Conservation (phyloP, 2,888 invertebrate genomes). For the Aspidapion aeneum region DNA sequence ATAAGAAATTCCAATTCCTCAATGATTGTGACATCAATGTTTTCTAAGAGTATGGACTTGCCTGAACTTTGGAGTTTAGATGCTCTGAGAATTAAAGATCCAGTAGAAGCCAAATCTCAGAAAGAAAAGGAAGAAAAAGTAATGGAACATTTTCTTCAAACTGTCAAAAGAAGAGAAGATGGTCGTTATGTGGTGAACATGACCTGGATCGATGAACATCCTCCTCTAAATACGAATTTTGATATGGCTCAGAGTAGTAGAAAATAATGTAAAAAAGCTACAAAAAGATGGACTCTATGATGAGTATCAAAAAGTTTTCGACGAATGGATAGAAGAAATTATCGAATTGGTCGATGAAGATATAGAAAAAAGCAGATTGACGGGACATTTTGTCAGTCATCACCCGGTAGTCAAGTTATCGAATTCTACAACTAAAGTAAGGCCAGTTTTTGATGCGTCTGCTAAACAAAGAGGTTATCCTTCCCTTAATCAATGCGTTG, state of each 20-base stretch:
- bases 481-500: slow-evolving; percentile 30
- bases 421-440: slow-evolving; percentile 26
- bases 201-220: slow-evolving; percentile 21
- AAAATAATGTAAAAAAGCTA: slow-evolving; percentile 9
- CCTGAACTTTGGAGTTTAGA: slow-evolving; percentile 8
- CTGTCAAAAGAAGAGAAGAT: slow-evolving; percentile 9
- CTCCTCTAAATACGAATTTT: slow-evolving; percentile 17
- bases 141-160: slow-evolving; percentile 21
- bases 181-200: slow-evolving; percentile 24
- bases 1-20: too few relatives aligned
- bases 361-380: too few relatives aligned
- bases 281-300: neutral
- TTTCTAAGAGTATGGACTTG: too few relatives aligned
- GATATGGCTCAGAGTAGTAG: slow-evolving; percentile 17
- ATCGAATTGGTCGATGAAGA: slow-evolving; percentile 18
- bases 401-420: slow-evolving; percentile 9
- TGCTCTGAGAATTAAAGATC: slow-evolving; percentile 10
- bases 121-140: slow-evolving; percentile 10
- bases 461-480: slow-evolving; percentile 25
- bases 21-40: too few relatives aligned
- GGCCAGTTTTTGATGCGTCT: slow-evolving; percentile 34
- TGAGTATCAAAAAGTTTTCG: slow-evolving; percentile 17
- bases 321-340: slow-evolving; percentile 22
- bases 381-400: slow-evolving; percentile 13
- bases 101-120: slow-evolving; percentile 7